These are phyloP conservation scores for Hedya salicella DNA, from an alignment of 2,888 invertebrate species.

Conservation along the genomic window DNA sequence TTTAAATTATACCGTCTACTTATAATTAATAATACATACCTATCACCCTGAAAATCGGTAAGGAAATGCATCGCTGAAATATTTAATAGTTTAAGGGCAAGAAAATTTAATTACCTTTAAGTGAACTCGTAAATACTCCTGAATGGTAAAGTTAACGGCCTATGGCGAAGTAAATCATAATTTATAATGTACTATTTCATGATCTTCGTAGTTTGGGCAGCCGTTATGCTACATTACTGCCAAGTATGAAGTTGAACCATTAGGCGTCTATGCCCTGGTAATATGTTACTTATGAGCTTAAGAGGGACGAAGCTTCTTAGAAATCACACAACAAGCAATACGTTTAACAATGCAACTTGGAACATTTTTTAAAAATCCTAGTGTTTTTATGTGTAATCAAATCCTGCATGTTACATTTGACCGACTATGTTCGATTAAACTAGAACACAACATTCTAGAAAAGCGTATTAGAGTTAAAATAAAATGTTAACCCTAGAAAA, in stretches of 20 bases:
- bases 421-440: too few species aligned
- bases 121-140: conserved; percentile 3
- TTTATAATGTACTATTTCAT: conserved; percentile 31
- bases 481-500: too few species aligned
- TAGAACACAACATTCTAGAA: too few species aligned
- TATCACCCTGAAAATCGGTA: not conserved
- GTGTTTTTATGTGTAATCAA: too few species aligned
- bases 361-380: too few species aligned
- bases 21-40: not conserved
- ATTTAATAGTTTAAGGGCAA: not conserved
- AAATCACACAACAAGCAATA: too few species aligned
- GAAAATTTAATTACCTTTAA: not conserved
- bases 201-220: conserved; percentile 23
- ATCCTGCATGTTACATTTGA: too few species aligned
- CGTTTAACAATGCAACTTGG: too few species aligned
- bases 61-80: not conserved
- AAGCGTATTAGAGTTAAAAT: too few species aligned
- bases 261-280: conserved; percentile 6
- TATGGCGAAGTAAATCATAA: conserved; percentile 27
- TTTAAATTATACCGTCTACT: not conserved
- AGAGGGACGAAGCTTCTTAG: not conserved
- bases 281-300: conserved; percentile 1
- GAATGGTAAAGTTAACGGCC: conserved; percentile 13
- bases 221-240: conserved; percentile 29
- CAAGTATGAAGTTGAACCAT: conserved; percentile 34